Percentiles rank a stretch among this genome's conserved stretches.
Evolutionary conservation across 2,888 invertebrate genomes (phyloP).

Genomic region (Listrodromus nycthemerus): DNA sequence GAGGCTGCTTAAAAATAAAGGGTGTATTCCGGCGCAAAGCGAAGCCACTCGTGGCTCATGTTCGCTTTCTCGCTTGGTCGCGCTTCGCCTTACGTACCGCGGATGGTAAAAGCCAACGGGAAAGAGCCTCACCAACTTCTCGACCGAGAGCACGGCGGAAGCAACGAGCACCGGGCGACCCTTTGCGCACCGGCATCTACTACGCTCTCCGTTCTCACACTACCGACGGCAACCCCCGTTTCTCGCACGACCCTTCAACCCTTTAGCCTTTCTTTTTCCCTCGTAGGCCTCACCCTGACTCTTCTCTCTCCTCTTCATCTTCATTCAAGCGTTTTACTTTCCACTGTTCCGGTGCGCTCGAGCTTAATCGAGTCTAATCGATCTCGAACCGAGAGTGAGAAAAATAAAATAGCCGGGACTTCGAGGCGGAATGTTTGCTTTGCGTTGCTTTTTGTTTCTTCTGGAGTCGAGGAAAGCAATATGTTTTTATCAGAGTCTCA

Average conservation of each 20-base stretch:
- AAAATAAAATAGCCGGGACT: conserved; percentile 19
- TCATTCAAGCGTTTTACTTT: conserved; percentile 55
- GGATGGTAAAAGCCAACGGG: not conserved
- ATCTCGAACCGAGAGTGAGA: conserved; percentile 15
- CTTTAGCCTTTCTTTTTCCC: conserved; percentile 5
- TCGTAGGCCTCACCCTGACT: not conserved
- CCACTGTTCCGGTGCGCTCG: conserved; percentile 43
- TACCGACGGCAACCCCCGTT: conserved; percentile 19
- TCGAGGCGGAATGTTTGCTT: not conserved
- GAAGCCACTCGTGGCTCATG: conserved; percentile 23
- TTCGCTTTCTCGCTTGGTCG: conserved; percentile 27
- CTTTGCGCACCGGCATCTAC: conserved; percentile 24
- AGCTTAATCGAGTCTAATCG: conserved; percentile 60
- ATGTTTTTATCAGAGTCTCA: not conserved
- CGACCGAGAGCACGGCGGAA: conserved; percentile 23
- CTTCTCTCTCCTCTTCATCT: conserved; percentile 46
- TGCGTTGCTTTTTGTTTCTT: not conserved
- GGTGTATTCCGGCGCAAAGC: conserved; percentile 55
- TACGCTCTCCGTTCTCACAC: conserved; percentile 21
- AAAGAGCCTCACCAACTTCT: conserved; percentile 15
- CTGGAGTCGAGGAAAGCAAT: not conserved
- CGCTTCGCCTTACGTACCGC: not conserved
- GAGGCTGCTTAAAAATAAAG: conserved; percentile 61
- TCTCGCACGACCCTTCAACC: conserved; percentile 3
- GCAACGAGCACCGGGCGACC: conserved; percentile 38